Evolutionary conservation across 2,113 vertebrate species (phyloP), one percentile per base, ranked within the genome.

Genomic region (Urocitellus parryii): DNA sequence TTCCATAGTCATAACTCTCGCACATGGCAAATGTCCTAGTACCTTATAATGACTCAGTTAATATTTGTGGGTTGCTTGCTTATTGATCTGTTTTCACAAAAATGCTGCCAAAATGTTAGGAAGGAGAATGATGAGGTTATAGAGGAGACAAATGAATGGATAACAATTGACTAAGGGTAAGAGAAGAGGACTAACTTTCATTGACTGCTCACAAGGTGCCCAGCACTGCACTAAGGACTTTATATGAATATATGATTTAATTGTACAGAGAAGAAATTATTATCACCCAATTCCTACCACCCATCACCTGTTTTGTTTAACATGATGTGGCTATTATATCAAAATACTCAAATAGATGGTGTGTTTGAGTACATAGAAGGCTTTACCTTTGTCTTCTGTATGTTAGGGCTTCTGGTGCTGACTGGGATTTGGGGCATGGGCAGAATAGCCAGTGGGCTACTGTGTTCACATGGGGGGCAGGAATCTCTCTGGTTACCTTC

Each of bases 71-170:
- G 68, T 82, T 90, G 68, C 65, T 97, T 90, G 29, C 48, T 90
- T 85, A 92, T 86, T 88, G 91, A 95, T 96, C 42, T 78, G 20
- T 96, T 96, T 96, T 73, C 85, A 45, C n/a, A 48, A 95, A 91
- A 95, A 51, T 85, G 77, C 48, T 94, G 88, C 85, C 61, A 88
- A 94, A 82, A 27, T 63, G 48, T 78, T 81, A 78, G 73, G 89
- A 91, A 92, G 72, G 51, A 84, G 88, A 58, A 94, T 58, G 18
- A 24, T 56, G 58, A 61, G 25, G 89, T 91, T 88, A 79, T 4
- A 92, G 61, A 82, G 13, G 61, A 92, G 53, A 90, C 9, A 63
- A 74, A 32, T 12, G 22, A 91, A 90, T 56, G 45, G 22, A n/a
- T 45, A 93, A 67, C 39, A 85, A 85, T 32, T 56, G 45, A 96